phyloP scores from a whole-genome alignment of 1,140 invertebrate species.

The Sarcophaga peregrina region DNA sequence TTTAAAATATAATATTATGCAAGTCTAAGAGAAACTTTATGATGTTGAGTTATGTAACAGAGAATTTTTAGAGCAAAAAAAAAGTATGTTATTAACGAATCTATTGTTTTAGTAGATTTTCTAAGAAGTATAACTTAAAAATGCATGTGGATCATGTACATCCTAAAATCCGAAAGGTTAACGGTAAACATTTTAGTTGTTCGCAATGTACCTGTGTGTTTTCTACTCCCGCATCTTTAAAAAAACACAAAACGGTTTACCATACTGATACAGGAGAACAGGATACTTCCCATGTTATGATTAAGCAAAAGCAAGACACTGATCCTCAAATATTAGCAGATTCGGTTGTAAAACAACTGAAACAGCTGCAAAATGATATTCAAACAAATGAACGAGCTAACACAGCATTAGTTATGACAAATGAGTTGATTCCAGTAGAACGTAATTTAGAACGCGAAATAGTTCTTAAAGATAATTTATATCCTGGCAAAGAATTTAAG shows the following conservation, averaged over 20 bases:
- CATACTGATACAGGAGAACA: background rate
- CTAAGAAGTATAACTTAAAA: constrained; percentile 35
- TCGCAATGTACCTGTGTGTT: background rate
- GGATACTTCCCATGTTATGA: no score
- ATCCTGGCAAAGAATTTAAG: background rate
- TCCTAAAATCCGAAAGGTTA: background rate
- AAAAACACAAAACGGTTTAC: constrained; percentile 10
- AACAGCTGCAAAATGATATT: constrained; percentile 42
- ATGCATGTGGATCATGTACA: constrained; percentile 27
- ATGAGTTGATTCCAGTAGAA: background rate
- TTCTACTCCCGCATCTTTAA: background rate
- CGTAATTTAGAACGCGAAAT: background rate
- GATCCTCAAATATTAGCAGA: constrained; percentile 30
- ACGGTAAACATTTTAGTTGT: background rate
- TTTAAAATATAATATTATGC: no score
- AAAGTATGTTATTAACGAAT: background rate
- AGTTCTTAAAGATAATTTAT: constrained; percentile 19
- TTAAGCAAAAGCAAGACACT: background rate
- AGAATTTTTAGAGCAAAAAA: background rate
- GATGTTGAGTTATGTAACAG: no score
- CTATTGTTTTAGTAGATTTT: constrained; percentile 37
- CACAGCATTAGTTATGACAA: background rate
- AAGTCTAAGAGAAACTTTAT: no score
- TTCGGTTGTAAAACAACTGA: constrained; percentile 38
- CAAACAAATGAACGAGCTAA: background rate